Conservation (phyloP, 2,797 vertebrate species). For the Sciaenops ocellatus region DNA sequence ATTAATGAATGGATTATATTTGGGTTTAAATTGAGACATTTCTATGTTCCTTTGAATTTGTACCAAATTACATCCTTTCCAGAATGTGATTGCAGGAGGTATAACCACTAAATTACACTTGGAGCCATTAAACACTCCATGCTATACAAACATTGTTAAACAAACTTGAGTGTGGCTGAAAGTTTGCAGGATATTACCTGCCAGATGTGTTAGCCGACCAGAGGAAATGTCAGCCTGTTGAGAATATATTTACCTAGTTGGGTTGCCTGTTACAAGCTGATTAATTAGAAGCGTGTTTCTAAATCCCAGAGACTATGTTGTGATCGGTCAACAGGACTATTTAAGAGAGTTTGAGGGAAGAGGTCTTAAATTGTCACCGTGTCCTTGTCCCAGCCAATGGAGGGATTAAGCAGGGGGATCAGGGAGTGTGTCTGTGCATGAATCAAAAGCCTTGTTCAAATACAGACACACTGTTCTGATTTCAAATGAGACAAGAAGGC, state of each 20-base stretch:
- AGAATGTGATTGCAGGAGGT: background rate
- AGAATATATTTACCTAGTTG: conserved; percentile 58
- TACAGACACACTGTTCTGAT: conserved; percentile 76
- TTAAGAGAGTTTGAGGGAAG: conserved; percentile 79
- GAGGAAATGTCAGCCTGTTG: conserved; percentile 47
- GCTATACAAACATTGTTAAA: conserved; percentile 39
- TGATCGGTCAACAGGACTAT: conserved; percentile 84
- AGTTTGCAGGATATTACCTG: conserved; percentile 56
- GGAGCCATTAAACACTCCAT: conserved; percentile 41
- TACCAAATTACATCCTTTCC: background rate
- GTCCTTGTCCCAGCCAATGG: conserved; percentile 87
- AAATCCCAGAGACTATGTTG: conserved; percentile 73
- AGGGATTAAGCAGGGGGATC: conserved; percentile 86
- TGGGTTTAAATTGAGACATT: background rate
- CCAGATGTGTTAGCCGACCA: conserved; percentile 27
- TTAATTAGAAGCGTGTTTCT: conserved; percentile 79
- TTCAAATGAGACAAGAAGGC: conserved; percentile 83
- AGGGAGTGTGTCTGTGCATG: conserved; percentile 88
- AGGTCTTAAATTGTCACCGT: conserved; percentile 88
- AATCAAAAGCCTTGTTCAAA: conserved; percentile 87
- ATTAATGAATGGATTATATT: background rate
- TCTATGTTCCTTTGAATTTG: background rate
- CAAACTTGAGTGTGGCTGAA: conserved; percentile 44
- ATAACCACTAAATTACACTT: conserved; percentile 21
- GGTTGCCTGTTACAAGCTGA: conserved; percentile 68